Evolutionary conservation across 2,113 vertebrate genomes (phyloP).

Genomic region (Manacus vitellinus): DNA sequence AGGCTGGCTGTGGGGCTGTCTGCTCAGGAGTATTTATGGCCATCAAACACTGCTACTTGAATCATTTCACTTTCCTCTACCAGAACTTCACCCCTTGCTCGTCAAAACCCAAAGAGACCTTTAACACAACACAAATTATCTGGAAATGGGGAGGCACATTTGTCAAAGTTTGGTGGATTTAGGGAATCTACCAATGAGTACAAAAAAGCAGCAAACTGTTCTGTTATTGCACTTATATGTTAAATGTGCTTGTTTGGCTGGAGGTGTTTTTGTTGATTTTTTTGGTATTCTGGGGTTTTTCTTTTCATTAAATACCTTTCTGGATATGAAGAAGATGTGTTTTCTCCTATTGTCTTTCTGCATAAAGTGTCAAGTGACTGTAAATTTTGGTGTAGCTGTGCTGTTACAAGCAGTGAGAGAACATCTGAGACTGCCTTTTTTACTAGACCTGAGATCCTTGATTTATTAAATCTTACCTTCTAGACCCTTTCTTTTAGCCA

Average conservation of each 20-base stretch:
- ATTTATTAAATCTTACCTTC: not conserved
- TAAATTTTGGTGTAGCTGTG: not conserved
- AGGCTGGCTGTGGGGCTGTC: not conserved
- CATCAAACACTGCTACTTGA: not conserved
- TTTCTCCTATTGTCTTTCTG: not conserved
- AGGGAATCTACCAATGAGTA: not conserved
- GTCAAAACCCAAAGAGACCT: not conserved
- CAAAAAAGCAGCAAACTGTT: not conserved
- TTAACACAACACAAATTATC: not conserved
- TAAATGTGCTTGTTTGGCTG: not conserved
- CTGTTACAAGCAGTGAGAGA: not conserved
- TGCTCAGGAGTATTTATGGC: not conserved
- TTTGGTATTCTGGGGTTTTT: not conserved
- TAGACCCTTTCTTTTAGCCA: not conserved
- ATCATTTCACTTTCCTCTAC: not conserved
- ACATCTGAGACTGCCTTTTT: not conserved
- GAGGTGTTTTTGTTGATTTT: accelerated
- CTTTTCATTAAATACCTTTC: not conserved
- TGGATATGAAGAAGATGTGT: not conserved
- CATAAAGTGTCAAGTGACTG: not conserved
- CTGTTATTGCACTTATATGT: not conserved
- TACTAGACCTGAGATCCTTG: no score
- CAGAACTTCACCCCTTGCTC: not conserved
- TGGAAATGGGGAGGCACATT: not conserved
- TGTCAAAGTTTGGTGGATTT: not conserved